Conservation (phyloP, 1,140 invertebrate species). For the Fopius arisanus region DNA sequence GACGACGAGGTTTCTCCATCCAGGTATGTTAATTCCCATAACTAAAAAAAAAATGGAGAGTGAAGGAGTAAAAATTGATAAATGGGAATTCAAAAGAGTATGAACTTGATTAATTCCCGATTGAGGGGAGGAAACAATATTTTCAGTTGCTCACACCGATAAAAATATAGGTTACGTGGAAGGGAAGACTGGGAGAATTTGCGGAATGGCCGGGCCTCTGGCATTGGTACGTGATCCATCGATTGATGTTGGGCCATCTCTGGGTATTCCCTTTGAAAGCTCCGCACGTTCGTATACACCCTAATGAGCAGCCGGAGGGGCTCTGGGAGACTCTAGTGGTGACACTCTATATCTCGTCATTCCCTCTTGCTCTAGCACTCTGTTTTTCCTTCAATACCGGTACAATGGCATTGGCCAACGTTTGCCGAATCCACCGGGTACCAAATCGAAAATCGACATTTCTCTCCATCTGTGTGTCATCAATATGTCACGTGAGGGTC, state of each 20-base stretch:
- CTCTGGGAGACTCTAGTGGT: neutral
- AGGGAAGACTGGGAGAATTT: neutral
- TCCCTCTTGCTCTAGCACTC: neutral
- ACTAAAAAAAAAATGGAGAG: too few species aligned
- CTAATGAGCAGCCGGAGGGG: constrained; percentile 26
- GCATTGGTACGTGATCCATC: constrained; percentile 10
- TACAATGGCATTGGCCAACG: neutral
- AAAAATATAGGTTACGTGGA: neutral
- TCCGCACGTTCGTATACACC: constrained; percentile 31
- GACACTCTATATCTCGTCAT: neutral
- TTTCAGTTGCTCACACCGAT: neutral
- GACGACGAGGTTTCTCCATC: neutral
- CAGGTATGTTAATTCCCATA: neutral
- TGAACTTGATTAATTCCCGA: too few species aligned
- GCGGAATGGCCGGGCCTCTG: neutral
- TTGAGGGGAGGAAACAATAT: neutral
- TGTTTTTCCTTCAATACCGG: neutral
- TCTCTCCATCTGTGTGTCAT: constrained; percentile 10
- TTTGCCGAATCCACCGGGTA: neutral
- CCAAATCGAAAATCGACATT: neutral
- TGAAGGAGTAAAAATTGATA: too few species aligned
- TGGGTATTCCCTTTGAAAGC: constrained; percentile 32
- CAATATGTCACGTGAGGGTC: neutral
- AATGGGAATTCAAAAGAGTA: too few species aligned
- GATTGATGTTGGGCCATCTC: constrained; percentile 10